Percentiles rank a stretch among this genome's conserved stretches.
Evolutionary conservation across 2,797 vertebrate species (phyloP).

Genomic region (Hypotaenidia okinawae): DNA sequence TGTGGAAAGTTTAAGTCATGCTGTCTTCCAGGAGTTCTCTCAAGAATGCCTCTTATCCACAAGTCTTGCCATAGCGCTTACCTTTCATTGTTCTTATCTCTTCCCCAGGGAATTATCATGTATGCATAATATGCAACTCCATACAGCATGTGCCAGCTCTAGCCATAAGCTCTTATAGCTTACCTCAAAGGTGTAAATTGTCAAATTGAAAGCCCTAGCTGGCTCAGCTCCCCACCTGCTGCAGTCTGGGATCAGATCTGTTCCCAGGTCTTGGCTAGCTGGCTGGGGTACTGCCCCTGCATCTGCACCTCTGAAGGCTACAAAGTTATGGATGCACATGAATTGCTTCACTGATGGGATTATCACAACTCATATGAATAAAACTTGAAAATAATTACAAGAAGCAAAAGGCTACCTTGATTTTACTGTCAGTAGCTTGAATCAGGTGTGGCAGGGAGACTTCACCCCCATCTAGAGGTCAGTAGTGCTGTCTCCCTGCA

Average conservation of each 20-base stretch:
- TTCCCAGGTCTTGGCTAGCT: not conserved
- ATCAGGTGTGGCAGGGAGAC: not conserved
- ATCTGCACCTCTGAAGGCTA: not conserved
- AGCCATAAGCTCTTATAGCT: not conserved
- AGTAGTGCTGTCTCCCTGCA: not conserved
- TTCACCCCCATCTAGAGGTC: not conserved
- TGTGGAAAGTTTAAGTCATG: not conserved
- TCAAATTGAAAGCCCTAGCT: not conserved
- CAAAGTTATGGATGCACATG: fast-evolving
- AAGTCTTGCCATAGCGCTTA: not conserved
- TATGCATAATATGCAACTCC: not conserved
- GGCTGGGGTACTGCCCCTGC: not conserved
- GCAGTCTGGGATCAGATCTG: not conserved
- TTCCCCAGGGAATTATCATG: not conserved
- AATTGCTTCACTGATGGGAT: not conserved
- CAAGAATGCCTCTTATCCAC: not conserved
- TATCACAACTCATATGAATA: not conserved
- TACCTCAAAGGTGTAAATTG: not conserved
- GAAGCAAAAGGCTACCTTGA: not conserved
- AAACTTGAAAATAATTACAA: not conserved
- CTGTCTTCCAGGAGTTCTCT: not conserved
- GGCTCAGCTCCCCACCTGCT: not conserved
- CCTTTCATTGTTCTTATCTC: not conserved
- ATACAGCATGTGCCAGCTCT: not conserved
- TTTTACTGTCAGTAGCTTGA: not conserved